phyloP scores from a whole-genome alignment of 2,113 vertebrate genomes.

The Clarias magur region DNA sequence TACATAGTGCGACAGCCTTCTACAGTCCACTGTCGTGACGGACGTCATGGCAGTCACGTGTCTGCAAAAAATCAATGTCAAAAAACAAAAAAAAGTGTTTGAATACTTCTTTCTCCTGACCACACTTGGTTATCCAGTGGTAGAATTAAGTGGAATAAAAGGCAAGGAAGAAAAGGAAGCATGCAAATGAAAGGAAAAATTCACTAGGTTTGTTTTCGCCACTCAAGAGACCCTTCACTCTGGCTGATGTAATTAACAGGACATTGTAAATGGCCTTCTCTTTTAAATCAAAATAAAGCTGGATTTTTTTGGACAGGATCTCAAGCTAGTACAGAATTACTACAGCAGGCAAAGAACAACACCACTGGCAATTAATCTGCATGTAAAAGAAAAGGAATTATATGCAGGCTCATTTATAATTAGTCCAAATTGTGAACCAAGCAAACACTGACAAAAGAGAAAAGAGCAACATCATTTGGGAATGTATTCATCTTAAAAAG shows the following conservation, averaged over 20 bases:
- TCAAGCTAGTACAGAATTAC: neutral
- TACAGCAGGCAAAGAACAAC: neutral
- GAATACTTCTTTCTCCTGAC: neutral
- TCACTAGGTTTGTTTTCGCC: neutral
- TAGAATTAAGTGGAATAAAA: neutral
- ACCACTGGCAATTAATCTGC: constrained; percentile 2
- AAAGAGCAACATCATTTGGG: neutral
- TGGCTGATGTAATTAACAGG: constrained; percentile 6
- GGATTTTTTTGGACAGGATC: neutral
- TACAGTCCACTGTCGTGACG: too few species aligned
- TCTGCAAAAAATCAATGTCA: too few species aligned
- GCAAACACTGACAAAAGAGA: neutral
- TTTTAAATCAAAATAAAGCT: constrained; percentile 9
- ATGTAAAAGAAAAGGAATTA: neutral
- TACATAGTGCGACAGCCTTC: too few species aligned
- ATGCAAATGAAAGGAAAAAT: constrained; percentile 6
- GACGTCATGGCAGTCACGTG: too few species aligned
- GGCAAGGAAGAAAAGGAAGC: neutral
- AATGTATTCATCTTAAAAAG: neutral
- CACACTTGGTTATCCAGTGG: neutral
- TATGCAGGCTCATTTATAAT: neutral
- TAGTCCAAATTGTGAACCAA: neutral
- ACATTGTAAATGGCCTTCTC: constrained; percentile 17
- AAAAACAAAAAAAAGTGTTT: neutral
- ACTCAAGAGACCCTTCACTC: neutral